Evolutionary conservation across 2,888 invertebrate genomes (phyloP), one percentile per base, ranked within the genome.

Genomic region (Watsonalla cultraria): DNA sequence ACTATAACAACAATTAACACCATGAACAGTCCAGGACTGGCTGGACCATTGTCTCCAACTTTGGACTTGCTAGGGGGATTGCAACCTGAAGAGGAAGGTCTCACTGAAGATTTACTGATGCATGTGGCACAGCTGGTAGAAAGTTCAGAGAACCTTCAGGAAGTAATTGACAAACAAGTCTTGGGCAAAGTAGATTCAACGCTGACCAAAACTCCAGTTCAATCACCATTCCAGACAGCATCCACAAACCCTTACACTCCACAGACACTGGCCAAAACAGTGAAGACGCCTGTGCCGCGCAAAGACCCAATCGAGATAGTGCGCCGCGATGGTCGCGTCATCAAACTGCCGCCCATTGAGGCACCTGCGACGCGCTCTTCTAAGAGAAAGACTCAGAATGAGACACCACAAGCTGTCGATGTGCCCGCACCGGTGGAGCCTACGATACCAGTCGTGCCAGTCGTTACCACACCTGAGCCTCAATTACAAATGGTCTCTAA

Each of bases 301-400:
- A 93, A 93, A 65, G 92, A 94, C 64, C 93, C 93, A 0, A 94
- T 95, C 56, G 95, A 96, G 82, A 94, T 96, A 60, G 92, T 96
- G 8, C 88, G 95, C 15, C 92, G 93, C 15, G 95, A 95, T 75
- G 96, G 96, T 0, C 91, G 95, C 39, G 92, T 96, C 45, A 94
- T 96, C 52, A 95, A 94, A 0, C 84, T 96, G 59, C 96, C 96
- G 11, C 96, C 96, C 0, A 95, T 96, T 53, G 96, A 96, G 81
- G 94, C 96, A 24, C 96, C 96, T 7, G 94, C 96, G 1, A 96
- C 96, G 0, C 90, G 96, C 46, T 93, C 94, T 56, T 95, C 96
- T 15, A 94, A 95, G 73, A 86, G 93, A 11, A 92, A 93, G 60
- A 93, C 88, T 56, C 92, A 92, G 64, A 66, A 80, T 61, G 80